Conservation (phyloP, 2,797 vertebrate species). For the Micropoecilia bifurca region DNA sequence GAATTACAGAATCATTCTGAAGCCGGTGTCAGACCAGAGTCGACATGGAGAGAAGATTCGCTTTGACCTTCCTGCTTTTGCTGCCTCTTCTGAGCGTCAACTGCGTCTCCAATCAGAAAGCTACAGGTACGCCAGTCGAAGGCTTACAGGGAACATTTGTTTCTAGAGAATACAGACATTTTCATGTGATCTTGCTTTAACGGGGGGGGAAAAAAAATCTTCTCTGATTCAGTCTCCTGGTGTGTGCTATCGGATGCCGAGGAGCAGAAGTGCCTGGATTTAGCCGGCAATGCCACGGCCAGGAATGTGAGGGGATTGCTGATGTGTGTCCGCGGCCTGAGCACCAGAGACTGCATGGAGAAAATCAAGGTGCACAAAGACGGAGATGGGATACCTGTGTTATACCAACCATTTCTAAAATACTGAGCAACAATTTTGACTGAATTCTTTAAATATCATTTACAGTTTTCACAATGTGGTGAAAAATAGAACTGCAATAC, state of each 20-base stretch:
- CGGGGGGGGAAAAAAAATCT: neutral
- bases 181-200: neutral
- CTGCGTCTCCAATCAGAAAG: conserved; percentile 64
- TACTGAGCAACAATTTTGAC: neutral
- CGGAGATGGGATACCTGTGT: too few species aligned
- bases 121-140: conserved; percentile 61
- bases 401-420: neutral
- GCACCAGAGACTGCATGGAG: conserved; percentile 79
- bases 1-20: conserved; percentile 46
- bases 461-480: neutral
- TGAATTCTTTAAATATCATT: neutral
- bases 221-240: conserved; percentile 78
- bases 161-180: neutral
- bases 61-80: conserved; percentile 63
- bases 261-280: conserved; percentile 83
- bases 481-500: neutral
- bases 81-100: conserved; percentile 67
- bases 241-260: conserved; percentile 80
- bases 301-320: conserved; percentile 75
- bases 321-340: conserved; percentile 76
- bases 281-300: conserved; percentile 77
- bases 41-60: conserved; percentile 72
- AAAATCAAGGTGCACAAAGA: conserved; percentile 80
- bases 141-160: neutral
- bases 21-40: conserved; percentile 54